Percentiles rank a stretch among this genome's conserved stretches.
Conservation (phyloP, 2,113 vertebrate species). For the Rhadina sibilatrix region DNA sequence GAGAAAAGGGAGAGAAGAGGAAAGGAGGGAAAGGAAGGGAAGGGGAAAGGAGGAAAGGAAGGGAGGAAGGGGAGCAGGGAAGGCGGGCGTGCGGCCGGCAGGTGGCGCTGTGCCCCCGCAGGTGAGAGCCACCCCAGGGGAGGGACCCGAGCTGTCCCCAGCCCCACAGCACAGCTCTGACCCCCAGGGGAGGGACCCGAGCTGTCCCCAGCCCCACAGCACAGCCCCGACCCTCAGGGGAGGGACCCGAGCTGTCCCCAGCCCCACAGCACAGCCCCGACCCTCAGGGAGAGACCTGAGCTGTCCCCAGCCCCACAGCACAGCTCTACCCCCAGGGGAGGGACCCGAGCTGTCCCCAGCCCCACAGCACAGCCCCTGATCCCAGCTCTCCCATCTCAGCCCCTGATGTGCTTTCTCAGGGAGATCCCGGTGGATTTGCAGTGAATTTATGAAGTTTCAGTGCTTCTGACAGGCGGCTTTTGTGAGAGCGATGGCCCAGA, state of each 20-base stretch:
- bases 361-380: not conserved
- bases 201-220: not conserved
- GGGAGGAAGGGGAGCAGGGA: not conserved
- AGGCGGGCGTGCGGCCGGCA: not conserved
- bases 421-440: not conserved
- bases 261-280: not conserved
- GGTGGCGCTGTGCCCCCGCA: not conserved
- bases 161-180: not conserved
- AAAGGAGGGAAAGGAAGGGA: not conserved
- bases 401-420: not conserved
- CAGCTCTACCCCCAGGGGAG: rapidly evolving
- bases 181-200: rapidly evolving
- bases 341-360: rapidly evolving
- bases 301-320: not conserved
- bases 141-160: not conserved
- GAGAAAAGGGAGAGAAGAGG: not conserved
- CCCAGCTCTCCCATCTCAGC: not conserved
- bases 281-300: no score
- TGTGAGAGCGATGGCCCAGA: rapidly evolving
- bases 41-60: no score
- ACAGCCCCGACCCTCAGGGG: rapidly evolving
- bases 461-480: not conserved
- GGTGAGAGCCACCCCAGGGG: not conserved
- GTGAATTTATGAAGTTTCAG: not conserved
- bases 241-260: rapidly evolving